A percentile compares a stretch with the other conserved stretches of the same genome.
Evolutionary conservation across 2,888 invertebrate genomes (phyloP).

Genomic region (Hipparchia sbordonii): DNA sequence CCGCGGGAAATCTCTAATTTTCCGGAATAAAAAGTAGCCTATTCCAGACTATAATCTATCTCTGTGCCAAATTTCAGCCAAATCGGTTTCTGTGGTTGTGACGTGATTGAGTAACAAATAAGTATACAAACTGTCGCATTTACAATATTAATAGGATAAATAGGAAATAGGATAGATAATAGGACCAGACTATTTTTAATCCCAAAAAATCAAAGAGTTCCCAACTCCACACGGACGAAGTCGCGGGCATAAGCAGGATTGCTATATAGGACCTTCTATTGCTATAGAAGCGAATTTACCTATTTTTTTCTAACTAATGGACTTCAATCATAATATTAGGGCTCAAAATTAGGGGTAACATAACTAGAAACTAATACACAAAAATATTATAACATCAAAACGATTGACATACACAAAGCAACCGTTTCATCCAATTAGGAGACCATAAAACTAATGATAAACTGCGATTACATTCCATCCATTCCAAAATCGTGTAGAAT

Average conservation of each 20-base stretch:
- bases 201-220: not conserved
- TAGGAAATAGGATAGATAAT: not conserved
- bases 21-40: too few relatives aligned
- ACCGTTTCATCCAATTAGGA: slow-evolving; percentile 68
- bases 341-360: slow-evolving; percentile 11
- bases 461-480: slow-evolving; percentile 45
- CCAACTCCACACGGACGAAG: not conserved
- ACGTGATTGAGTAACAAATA: too few relatives aligned
- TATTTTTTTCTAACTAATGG: too few relatives aligned
- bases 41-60: too few relatives aligned
- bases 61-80: too few relatives aligned
- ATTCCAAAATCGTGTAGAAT: slow-evolving; percentile 9
- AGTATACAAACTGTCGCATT: too few relatives aligned
- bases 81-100: too few relatives aligned
- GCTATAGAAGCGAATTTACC: too few relatives aligned
- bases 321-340: not conserved
- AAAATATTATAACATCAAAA: slow-evolving; percentile 23
- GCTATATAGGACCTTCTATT: too few relatives aligned
- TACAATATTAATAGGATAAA: too few relatives aligned
- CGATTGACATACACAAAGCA: slow-evolving; percentile 61
- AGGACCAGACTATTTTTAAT: not conserved
- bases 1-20: too few relatives aligned
- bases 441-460: slow-evolving; percentile 64
- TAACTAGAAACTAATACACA: slow-evolving; percentile 25
- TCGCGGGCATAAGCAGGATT: too few relatives aligned